Evolutionary conservation across 30 jellyfish, hydroid and myxozoan species (phyloP), one percentile per base, ranked within the genome.

Genomic region (Rhopilema esculentum): DNA sequence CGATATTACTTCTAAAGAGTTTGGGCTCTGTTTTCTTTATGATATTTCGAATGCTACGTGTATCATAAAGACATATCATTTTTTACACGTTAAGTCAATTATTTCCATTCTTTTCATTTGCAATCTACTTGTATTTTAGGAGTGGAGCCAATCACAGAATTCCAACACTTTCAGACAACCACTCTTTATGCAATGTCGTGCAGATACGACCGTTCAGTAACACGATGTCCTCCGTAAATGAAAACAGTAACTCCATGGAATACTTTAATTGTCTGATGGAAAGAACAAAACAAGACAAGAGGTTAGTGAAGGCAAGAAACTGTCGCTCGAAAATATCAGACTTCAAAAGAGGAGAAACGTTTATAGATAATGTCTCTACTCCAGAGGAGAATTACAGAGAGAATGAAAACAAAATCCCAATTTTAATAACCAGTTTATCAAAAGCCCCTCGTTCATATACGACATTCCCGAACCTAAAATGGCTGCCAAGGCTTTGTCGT

Each of bases 201-300:
- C 32, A 28, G 22, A 25, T 71, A 25, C 25, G 82, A 22, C 82
- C 82, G 1, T 71, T 71, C 16, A 29, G 82, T 8, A 71, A 71
- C 22, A 71, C 67, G 26, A 9, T 1, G 27, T 17, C 30, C 30
- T 8, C 73, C 30, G 27, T 31, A 28, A 33, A 26, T 28, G 26
- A 71, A 16, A 16, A 28, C 26, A 23, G 28, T 52, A 18, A 71
- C 18, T 29, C 82, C 19, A 25, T 71, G 82, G 82, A 71, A 33
- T 29, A 71, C 28, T 71, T 23, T 28, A 21, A 29, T 1, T 71
- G 25, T 33, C 18, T 29, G 67, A 71, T 6, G 25, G 29, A 71
- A 24, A 24, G 63, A 29, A 40, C 9, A 40, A 40, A 40, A 40
- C 6, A 12, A 40, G 57, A 40, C 12, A 6, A 12, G 57, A 12